Conservation (phyloP, 2,888 invertebrate species). For the Malthinus seriepunctatus region DNA sequence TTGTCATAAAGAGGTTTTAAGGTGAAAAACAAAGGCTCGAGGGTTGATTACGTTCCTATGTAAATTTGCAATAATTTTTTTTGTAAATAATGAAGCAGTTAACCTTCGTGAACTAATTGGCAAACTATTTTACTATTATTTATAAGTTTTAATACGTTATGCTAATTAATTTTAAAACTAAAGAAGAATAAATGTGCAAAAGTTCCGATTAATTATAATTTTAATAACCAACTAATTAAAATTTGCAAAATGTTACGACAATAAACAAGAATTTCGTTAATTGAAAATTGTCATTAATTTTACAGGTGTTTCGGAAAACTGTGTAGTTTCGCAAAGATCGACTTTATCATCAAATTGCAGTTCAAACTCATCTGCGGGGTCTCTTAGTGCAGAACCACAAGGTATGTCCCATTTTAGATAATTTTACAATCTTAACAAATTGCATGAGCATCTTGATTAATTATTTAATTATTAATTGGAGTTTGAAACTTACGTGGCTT, state of each 20-base stretch:
- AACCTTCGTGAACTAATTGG: constrained; percentile 8
- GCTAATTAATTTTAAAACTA: background rate
- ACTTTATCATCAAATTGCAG: constrained; percentile 35
- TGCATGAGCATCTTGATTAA: no score
- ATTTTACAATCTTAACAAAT: background rate
- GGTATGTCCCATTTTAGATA: constrained; percentile 26
- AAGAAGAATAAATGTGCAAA: background rate
- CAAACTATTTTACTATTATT: constrained; percentile 1
- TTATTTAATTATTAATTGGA: no score
- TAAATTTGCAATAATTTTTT: no score
- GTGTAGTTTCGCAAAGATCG: constrained; percentile 30
- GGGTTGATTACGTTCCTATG: no score
- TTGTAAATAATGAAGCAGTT: background rate
- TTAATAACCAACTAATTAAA: background rate
- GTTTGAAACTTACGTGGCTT: no score
- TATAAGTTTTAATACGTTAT: background rate
- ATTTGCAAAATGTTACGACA: background rate
- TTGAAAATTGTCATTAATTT: constrained; percentile 8
- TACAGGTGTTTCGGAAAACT: constrained; percentile 25
- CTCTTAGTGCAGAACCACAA: constrained; percentile 32
- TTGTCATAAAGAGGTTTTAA: no score
- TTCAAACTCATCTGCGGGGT: constrained; percentile 31
- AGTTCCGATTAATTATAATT: background rate
- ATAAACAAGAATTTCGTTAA: background rate
- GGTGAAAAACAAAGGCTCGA: no score